Evolutionary conservation across 2,113 vertebrate species (phyloP), one percentile per base, ranked within the genome.

Genomic region (Lucifuga dentata): DNA sequence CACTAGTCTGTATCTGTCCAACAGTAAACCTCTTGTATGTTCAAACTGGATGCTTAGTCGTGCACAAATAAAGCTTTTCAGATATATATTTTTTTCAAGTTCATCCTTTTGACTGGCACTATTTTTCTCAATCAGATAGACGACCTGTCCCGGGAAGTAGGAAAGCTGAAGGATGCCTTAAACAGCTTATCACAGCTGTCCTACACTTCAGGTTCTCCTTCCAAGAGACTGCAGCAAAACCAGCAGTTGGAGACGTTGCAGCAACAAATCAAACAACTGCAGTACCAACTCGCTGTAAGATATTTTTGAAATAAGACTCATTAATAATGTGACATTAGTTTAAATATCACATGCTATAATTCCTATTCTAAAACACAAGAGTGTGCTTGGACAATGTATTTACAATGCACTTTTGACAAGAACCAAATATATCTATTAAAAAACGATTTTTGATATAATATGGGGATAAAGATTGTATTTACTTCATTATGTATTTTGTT

Each of bases 121-220:
- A 2, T 21, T 0, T 29, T 20, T 10, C 50, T 45, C 59, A 38
- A 23, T 59, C 76, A 99, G 98, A 98, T 98, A 78, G 94, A 88
- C 44, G 98, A 99, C 78, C 93, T 99, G 86, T 93, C 96, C 0
- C 96, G 95, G 75, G 97, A 99, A 88, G 96, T 98, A n/a, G 89
- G 76, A 75, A 99, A 97, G 77, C 85, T 99, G 72, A 99, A 96
- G 88, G 97, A 98, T 50, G 98, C 98, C 2, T 68, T 99, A 59
- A 99, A 99, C 91, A 99, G 98, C 87, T 94, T 99, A 58, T 98
- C 97, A 1, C 97, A 99, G 90, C 95, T 99, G 53, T 95, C 98
- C 8, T 99, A 97, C 82, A 92, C 92, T 0, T 89, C 94, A 0
- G 93, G 92, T 33, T 91, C 93, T 59, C 87, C 94, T 0, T 92